These are phyloP conservation scores for Bombus impatiens DNA, from an alignment of 1,140 invertebrate genomes.

Conservation along the genomic window DNA sequence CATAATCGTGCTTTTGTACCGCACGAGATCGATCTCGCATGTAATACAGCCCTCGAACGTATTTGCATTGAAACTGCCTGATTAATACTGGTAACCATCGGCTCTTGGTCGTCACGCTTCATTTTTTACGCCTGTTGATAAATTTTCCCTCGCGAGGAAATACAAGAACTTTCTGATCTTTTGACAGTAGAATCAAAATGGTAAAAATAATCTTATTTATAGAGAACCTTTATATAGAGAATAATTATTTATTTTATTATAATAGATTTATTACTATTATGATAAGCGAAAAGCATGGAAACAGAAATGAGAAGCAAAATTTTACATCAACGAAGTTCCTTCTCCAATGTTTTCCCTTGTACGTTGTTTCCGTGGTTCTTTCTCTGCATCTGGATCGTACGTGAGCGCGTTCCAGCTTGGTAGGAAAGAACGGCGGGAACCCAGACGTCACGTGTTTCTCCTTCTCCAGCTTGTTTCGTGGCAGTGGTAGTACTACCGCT, in stretches of 20 bases:
- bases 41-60: not conserved
- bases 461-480: slow-evolving; percentile 11
- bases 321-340: not conserved
- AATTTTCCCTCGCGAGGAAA: not conserved
- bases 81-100: not conserved
- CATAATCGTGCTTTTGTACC: slow-evolving; percentile 56
- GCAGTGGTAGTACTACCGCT: slow-evolving; percentile 44
- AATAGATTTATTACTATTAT: too few species aligned
- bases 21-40: slow-evolving; percentile 33
- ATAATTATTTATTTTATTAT: too few species aligned
- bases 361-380: not conserved
- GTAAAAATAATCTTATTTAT: not conserved
- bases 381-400: not conserved
- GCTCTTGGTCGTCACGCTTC: not conserved
- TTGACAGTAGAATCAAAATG: not conserved
- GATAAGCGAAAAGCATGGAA: too few species aligned
- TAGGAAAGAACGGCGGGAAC: slow-evolving; percentile 62
- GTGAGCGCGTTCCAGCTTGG: slow-evolving; percentile 26
- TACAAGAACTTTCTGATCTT: not conserved
- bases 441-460: slow-evolving; percentile 72
- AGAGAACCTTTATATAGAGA: too few species aligned
- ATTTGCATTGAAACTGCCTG: not conserved
- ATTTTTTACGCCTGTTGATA: not conserved
- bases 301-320: not conserved
- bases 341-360: not conserved